Evolutionary conservation across 92 coral and sea anemone genomes (phyloP).

Genomic region (Paragorgia papillata): DNA sequence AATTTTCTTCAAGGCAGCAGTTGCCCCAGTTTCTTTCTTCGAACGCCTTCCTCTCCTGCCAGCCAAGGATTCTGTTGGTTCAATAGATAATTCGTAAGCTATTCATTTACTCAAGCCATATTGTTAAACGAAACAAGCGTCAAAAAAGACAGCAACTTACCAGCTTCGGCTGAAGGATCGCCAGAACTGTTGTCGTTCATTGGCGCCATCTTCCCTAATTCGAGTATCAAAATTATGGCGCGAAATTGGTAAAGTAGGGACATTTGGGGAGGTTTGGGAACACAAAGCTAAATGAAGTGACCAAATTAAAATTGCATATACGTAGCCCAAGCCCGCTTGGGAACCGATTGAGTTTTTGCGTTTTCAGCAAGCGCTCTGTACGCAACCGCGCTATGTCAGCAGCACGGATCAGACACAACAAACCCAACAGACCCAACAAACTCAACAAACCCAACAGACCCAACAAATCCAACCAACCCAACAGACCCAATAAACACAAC

Average conservation of each 20-base stretch:
- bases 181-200: conserved; percentile 54
- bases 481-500: no score
- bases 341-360: no score
- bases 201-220: conserved; percentile 91
- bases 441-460: no score
- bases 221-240: conserved; percentile 91
- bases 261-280: conserved; percentile 1
- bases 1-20: conserved; percentile 87
- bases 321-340: no score
- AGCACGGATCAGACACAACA: no score
- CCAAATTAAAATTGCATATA: no score
- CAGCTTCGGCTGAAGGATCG: conserved; percentile 72
- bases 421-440: no score
- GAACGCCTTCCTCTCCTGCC: conserved; percentile 86
- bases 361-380: no score
- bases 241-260: conserved; percentile 60
- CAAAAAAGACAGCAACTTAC: conserved; percentile 44
- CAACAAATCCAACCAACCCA: no score
- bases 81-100: background rate
- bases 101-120: background rate
- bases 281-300: no score
- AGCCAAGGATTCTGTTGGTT: conserved; percentile 59
- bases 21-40: conserved; percentile 76
- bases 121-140: conserved; percentile 9
- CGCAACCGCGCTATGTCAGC: no score